Evolutionary conservation across 2,888 invertebrate genomes (phyloP), one percentile per base, ranked within the genome.

Genomic region (Agrilus biguttatus): DNA sequence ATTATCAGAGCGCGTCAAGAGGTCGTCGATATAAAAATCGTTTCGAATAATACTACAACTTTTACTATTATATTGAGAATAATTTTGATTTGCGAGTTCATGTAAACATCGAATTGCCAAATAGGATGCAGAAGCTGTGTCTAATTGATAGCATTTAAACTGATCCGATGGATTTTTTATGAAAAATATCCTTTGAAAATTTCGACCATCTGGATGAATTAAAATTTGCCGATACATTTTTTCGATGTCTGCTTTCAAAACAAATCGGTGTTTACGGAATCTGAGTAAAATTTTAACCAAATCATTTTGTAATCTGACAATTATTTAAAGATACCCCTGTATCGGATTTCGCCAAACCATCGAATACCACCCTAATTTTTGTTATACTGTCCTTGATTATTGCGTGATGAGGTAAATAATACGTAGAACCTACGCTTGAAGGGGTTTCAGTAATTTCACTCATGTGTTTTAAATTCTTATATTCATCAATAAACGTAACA

Each of bases 321-420:
- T 55, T 52, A 42, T 60, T 62, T 3, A 59, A 35, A 59, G 2
- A 60, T 58, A 2, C 55, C 53, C 14, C 58, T 45, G 12, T 57
- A 36, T 42, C 56, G 55, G 2, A n/a, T n/a, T n/a, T n/a, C n/a
- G n/a, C n/a, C n/a, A n/a, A n/a, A n/a, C n/a, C n/a, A n/a, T n/a
- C n/a, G n/a, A n/a, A n/a, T n/a, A n/a, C n/a, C n/a, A n/a, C n/a
- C n/a, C n/a, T n/a, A n/a, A n/a, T n/a, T n/a, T 55, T 57, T 3
- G 53, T 52, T 12, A 36, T 21, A 42, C 54, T 55, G 7, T 49
- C 49, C 17, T 51, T 49, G 1, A 53, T 17, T 6, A 60, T 55
- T 5, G 48, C 44, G 37, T 56, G 55, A 44, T 58, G 58, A 5
- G 57, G 55, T 21, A 58, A 39, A 43, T 54, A 59, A 46, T 47